Evolutionary conservation across 2,797 vertebrate genomes (phyloP), one percentile per base, ranked within the genome.

Genomic region (Ctenopoma multispine): DNA sequence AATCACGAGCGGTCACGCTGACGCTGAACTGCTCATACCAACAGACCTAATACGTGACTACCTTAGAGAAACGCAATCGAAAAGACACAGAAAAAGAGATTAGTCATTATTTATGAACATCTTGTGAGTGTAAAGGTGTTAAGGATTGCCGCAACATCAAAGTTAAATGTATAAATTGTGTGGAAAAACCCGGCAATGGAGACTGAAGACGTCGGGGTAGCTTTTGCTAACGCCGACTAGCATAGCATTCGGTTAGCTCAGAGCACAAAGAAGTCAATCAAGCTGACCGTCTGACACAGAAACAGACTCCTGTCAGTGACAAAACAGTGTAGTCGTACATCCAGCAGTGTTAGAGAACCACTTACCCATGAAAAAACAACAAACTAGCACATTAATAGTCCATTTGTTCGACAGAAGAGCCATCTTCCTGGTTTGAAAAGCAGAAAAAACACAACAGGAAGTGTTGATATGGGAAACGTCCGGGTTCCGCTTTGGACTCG

Each of bases 361-460:
- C 92, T 90, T 77, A 94, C 93, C 89, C 7, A 79, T 5, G 54
- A 79, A 81, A 77, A 91, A 69, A 3, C 72, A 75, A 63, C 70
- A 90, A 82, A 91, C 10, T 31, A 89, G 4, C 9, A 91, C 58
- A 57, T 70, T 44, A 81, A 82, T 23, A 4, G 69, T 51, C 84
- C 81, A 89, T 76, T 90, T 91, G 57, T 31, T 83, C 72, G 87
- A 81, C 53, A 63, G 76, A 12, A 78, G 63, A 87, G 83, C 93
- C 94, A 95, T 95, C 93, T 94, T 94, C 93, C 93, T 94, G 92
- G 83, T 94, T 90, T 75, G 55, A 77, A 74, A 80, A 81, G 72
- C 84, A 80, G 74, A 81, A 74, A 31, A 72, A 84, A 74, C 80
- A 90, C 83, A 88, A 88, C 88, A 87, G 87, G 83, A 82, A 88